Evolutionary conservation across 2,888 invertebrate genomes (phyloP), one percentile per base, ranked within the genome.

Genomic region (Mongoloraphidia duomilia): DNA sequence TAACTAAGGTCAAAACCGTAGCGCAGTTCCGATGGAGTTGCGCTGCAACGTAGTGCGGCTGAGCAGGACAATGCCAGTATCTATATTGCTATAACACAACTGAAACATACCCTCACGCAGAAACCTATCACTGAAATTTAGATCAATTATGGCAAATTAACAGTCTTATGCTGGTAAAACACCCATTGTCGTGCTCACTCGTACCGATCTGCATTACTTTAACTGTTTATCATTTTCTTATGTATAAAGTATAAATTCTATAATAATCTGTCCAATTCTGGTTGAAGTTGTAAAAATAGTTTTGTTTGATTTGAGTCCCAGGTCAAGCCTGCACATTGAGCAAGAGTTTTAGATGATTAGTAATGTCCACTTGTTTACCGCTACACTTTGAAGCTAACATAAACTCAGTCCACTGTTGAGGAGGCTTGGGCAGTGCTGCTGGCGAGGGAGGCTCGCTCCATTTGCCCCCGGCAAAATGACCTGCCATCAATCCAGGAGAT

Each of bases 391-490:
- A 8, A 71, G 68, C 1, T 70, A 62, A 52, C 82, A 83, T 43
- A 76, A 79, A 69, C 66, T 72, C 72, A 63, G 79, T 78, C 79
- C 86, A 87, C 64, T 82, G 80, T 57, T 74, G 73, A 49, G 86
- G 85, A 56, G 85, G 82, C 64, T 74, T 76, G 36, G 84, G 82
- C 56, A 83, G 68, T 59, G 79, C 77, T 51, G 80, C 78, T 59
- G 85, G 84, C 52, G 81, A 76, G 41, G 85, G 83, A 48, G 86
- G 77, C 58, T 80, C 80, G 51, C 76, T 76, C 65, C 80, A 82
- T 60, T 80, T 80, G 52, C 81, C 79, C 58, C 80, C 84, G 57
- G 84, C 84, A 12, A 75, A 67, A 57, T 67, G 70, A 58, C 74
- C 73, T 61, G 73, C 65, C 48, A 65, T 54, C 49, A 66, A 56